Evolutionary conservation across 2,888 invertebrate species (phyloP), one percentile per base, ranked within the genome.

Genomic region (Xylocampa areola): DNA sequence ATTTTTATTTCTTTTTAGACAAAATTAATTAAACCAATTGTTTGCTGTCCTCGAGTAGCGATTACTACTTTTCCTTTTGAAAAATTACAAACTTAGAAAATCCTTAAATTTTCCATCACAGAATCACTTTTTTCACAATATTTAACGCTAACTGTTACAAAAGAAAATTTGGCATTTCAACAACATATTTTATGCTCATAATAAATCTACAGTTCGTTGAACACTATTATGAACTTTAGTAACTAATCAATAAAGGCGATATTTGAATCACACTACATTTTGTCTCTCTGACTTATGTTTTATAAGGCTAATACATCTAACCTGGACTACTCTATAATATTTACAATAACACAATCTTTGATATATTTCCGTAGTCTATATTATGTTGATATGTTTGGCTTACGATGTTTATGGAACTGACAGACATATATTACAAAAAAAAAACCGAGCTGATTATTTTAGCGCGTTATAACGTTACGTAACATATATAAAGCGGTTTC

Each of bases 91-190:
- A 68, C 49, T 55, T 58, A 53, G 55, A 72, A 55, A 43, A 71
- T 43, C 51, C 44, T 51, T 72, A 68, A 11, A 47, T 41, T 55
- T 64, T 72, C 48, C 55, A 72, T 72, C 72, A 72, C 72, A 72
- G 72, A 53, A 59, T 39, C 50, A 66, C 43, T 48, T 53, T 63
- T 58, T 54, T 35, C 21, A 21, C 14, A 13, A 41, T 66, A 23
- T 7, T 8, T 44, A 10, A 43, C 6, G 2, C 32, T 39, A 49
- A 14, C 25, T 16, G 21, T 16, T 45, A 40, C 25, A 43, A 53
- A 35, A 33, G 52, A 53, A 55, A 69, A 61, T 76, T 74, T 74
- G 77, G 73, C 73, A 74, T 76, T 52, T 41, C 11, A 40, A 68
- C 49, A 58, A 55, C 45, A 47, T 37, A 47, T 4, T 25, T 25